These are phyloP conservation scores for Clarias fuscus DNA, from an alignment of 2,797 vertebrate species.

Conservation along the genomic window DNA sequence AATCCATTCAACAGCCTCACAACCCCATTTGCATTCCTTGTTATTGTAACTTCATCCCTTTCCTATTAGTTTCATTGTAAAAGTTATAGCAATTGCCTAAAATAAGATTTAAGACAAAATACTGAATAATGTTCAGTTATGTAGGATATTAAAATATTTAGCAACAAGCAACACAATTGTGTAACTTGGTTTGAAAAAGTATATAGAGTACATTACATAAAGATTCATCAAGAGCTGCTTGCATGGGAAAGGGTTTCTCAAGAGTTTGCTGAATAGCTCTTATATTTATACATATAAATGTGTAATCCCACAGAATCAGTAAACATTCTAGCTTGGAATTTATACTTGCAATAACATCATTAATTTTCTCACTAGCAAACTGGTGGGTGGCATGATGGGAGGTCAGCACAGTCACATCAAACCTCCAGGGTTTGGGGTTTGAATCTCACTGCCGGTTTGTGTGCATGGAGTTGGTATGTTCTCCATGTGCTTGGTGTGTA, in stretches of 20 bases:
- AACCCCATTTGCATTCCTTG: neutral
- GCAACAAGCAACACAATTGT: too few relatives aligned
- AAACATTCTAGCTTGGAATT: neutral
- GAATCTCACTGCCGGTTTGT: too few relatives aligned
- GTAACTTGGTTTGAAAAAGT: too few relatives aligned
- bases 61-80: neutral
- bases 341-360: neutral
- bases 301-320: neutral
- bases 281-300: neutral
- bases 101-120: neutral
- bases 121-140: neutral
- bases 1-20: neutral
- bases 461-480: too few relatives aligned
- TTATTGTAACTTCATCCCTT: neutral
- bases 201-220: neutral
- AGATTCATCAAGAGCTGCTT: neutral
- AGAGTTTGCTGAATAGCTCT: neutral
- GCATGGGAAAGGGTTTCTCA: neutral
- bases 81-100: neutral
- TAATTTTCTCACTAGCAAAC: neutral
- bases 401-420: too few relatives aligned
- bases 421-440: too few relatives aligned
- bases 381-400: too few relatives aligned
- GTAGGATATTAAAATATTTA: neutral
- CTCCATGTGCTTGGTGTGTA: too few relatives aligned